phyloP scores from a whole-genome alignment of 2,888 invertebrate genomes.

The Silvanus unidentatus region DNA sequence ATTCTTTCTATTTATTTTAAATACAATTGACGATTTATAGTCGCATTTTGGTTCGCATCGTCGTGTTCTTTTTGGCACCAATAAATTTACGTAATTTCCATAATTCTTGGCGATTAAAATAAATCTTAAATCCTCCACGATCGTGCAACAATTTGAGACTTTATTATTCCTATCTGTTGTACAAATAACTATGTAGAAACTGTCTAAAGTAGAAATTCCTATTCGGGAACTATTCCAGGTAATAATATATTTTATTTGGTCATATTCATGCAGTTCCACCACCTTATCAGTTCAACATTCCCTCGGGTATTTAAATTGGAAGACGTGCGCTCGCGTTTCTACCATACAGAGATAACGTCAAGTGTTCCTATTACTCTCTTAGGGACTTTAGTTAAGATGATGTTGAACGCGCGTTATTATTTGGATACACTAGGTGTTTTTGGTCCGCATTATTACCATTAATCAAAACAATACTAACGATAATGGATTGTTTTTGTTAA shows the following conservation, averaged over 20 bases:
- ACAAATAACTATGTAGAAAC: slow-evolving; percentile 30
- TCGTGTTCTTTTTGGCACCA: no score
- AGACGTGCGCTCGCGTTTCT: slow-evolving; percentile 42
- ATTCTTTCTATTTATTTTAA: no score
- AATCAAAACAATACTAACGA: slow-evolving; percentile 15
- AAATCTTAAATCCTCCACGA: no score
- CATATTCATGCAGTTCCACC: slow-evolving; percentile 36
- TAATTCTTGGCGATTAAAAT: no score
- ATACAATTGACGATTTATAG: no score
- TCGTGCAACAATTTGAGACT: slow-evolving; percentile 9
- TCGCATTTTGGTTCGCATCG: no score
- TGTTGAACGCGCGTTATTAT: slow-evolving; percentile 20
- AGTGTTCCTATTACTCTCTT: slow-evolving; percentile 41
- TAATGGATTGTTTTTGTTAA: slow-evolving; percentile 1
- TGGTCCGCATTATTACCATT: slow-evolving; percentile 23
- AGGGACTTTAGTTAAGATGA: slow-evolving; percentile 36
- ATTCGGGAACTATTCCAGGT: slow-evolving; percentile 40
- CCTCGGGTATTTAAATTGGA: slow-evolving; percentile 43
- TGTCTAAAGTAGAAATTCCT: slow-evolving; percentile 38
- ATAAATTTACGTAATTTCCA: no score
- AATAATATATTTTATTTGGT: slow-evolving; percentile 43
- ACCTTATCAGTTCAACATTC: slow-evolving; percentile 42
- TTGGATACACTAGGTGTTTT: slow-evolving; percentile 17
- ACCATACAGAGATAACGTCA: slow-evolving; percentile 41
- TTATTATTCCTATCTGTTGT: slow-evolving; percentile 24